Evolutionary conservation across 2,888 invertebrate species (phyloP), one percentile per base, ranked within the genome.

Genomic region (Siphlonurus alternatus): DNA sequence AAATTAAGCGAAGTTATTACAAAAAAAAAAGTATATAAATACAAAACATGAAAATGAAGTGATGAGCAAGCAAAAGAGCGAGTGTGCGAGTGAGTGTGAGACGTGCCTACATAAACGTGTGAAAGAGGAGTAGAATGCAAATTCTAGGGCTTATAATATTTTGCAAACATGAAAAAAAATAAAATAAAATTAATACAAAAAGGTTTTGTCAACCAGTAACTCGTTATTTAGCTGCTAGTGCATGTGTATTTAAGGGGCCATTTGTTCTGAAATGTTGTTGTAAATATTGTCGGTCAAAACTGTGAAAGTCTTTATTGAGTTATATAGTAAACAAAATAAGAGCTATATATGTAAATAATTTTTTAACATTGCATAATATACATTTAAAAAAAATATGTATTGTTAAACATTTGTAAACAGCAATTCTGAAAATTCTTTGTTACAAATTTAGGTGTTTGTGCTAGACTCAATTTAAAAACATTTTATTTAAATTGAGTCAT

Each of bases 201-300:
- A 62, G 53, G 60, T 66, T 64, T 64, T 59, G 60, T 24, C 53
- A 62, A 54, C 63, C 64, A 59, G 54, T 25, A 62, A 61, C 53
- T 61, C 61, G 59, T 61, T 66, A 59, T 62, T 64, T 62, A 53
- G 53, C 62, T 59, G 53, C 61, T 59, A 62, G 62, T 63, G 66
- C 65, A 63, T 66, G 61, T 66, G 56, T 61, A 59, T 61, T 64
- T 62, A 63, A 64, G 64, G 64, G 66, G 66, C 64, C 66, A 67
- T 62, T 61, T 63, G 66, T 65, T 66, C 63, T 64, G 63, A 62
- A 66, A 63, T 51, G 61, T 64, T 64, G 65, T 62, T 68, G 67
- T 68, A 68, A 66, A 68, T 68, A 68, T 62, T 65, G 63, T 54
- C 61, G 61, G 64, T 64, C 60, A 65, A 65, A 62, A 53, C 61